Conservation (phyloP, 2,113 vertebrate genomes). For the Oreotrochilus melanogaster region DNA sequence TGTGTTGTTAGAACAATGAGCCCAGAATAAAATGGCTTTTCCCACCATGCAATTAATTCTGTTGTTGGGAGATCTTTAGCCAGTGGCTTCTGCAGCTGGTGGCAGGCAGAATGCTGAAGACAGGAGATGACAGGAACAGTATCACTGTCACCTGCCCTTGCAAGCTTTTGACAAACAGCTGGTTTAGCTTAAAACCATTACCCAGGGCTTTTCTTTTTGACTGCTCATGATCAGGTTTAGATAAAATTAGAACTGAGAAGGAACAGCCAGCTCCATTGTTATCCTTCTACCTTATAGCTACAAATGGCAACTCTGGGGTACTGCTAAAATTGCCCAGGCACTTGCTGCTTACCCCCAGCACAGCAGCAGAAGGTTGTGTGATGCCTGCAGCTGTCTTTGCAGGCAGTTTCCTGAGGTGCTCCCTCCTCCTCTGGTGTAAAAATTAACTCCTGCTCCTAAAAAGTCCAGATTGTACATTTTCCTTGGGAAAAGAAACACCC, state of each 20-base stretch:
- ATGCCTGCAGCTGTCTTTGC: neutral
- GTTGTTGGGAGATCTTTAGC: slow-evolving; percentile 42
- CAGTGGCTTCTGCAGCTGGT: slow-evolving; percentile 49
- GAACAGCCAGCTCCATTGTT: neutral
- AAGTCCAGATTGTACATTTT: neutral
- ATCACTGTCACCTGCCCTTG: neutral
- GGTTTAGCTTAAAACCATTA: slow-evolving; percentile 21
- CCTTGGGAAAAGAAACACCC: neutral
- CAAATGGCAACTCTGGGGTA: neutral
- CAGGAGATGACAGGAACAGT: slow-evolving; percentile 28
- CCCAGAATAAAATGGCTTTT: slow-evolving; percentile 29
- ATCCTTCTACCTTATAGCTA: neutral
- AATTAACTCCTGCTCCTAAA: neutral
- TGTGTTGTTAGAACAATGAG: slow-evolving; percentile 48
- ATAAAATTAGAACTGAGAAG: neutral
- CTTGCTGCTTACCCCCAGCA: neutral
- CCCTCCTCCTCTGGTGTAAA: neutral
- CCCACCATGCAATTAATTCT: neutral
- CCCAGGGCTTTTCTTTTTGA: neutral
- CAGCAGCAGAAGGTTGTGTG: neutral
- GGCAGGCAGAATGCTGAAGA: neutral
- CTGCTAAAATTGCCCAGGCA: neutral
- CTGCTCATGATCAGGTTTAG: neutral
- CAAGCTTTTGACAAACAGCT: slow-evolving; percentile 38
- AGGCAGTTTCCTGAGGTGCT: neutral